Evolutionary conservation across 2,888 invertebrate species (phyloP).

Genomic region (Caenorhabditis macrosperma): DNA sequence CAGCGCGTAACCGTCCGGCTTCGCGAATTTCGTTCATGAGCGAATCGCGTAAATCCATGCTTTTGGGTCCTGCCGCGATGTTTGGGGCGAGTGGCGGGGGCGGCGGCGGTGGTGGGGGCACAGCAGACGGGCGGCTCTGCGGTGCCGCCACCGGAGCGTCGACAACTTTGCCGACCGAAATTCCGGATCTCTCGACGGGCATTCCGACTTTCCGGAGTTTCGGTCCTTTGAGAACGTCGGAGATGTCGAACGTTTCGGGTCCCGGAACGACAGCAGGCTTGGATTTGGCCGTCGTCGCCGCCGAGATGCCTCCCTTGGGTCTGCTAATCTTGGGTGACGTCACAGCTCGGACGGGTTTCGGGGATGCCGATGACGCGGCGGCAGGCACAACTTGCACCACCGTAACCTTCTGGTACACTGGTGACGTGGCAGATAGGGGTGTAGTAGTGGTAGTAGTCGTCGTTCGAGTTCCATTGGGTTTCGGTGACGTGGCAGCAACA

Average conservation of each 20-base stretch:
- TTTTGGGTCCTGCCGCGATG: slow-evolving; percentile 9
- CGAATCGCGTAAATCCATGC: slow-evolving; percentile 32
- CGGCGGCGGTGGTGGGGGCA: slow-evolving; percentile 56
- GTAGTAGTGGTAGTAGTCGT: too few relatives aligned
- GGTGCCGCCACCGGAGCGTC: slow-evolving; percentile 1
- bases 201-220: slow-evolving; percentile 56
- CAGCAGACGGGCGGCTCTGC: slow-evolving; percentile 2
- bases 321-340: too few relatives aligned
- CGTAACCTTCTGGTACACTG: neutral
- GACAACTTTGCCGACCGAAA: slow-evolving; percentile 52
- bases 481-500: too few relatives aligned
- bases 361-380: slow-evolving; percentile 25
- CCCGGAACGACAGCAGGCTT: neutral
- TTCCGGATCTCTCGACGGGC: slow-evolving; percentile 52
- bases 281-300: neutral
- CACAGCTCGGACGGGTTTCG: neutral
- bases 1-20: slow-evolving; percentile 56
- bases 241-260: slow-evolving; percentile 25
- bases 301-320: too few relatives aligned
- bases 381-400: neutral
- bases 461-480: too few relatives aligned
- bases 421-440: neutral
- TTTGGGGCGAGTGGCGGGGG: slow-evolving; percentile 1
- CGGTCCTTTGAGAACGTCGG: slow-evolving; percentile 43
- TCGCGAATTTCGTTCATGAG: slow-evolving; percentile 58